Conservation (phyloP, 2,797 vertebrate genomes). For the Kryptolebias ocellatus region DNA sequence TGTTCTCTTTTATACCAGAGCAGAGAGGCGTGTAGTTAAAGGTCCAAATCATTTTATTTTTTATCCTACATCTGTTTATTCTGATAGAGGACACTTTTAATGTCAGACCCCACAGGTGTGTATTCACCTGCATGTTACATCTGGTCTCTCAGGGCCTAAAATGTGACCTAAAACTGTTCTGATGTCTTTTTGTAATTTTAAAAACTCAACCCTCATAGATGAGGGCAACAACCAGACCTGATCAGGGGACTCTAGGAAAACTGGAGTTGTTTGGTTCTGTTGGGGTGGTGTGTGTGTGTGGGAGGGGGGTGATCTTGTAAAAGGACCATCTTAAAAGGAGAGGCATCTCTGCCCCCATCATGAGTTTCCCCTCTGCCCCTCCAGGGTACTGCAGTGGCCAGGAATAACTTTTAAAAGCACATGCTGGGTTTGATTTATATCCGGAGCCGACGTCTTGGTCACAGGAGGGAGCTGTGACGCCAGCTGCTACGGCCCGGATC, state of each 20-base stretch:
- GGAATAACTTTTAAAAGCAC: conserved; percentile 75
- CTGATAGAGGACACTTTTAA: too few species aligned
- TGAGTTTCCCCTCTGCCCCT: conserved; percentile 40
- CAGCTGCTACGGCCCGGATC: background rate
- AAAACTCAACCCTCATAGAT: too few species aligned
- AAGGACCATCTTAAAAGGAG: conserved; percentile 69
- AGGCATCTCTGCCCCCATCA: conserved; percentile 44
- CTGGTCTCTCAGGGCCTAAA: background rate
- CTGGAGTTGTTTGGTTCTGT: conserved; percentile 31
- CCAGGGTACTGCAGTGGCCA: conserved; percentile 62
- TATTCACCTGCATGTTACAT: background rate
- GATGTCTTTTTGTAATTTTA: too few species aligned
- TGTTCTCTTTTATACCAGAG: too few species aligned
- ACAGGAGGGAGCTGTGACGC: background rate
- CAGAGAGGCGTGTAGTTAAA: too few species aligned
- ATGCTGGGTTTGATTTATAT: conserved; percentile 68
- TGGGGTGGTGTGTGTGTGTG: conserved; percentile 7
- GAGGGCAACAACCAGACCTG: background rate
- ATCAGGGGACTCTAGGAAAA: conserved; percentile 31
- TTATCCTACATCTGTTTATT: too few species aligned
- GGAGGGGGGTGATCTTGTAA: conserved; percentile 45
- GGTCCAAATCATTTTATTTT: too few species aligned
- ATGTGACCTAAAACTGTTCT: too few species aligned
- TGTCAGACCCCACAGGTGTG: too few species aligned
- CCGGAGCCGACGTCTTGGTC: conserved; percentile 24